Evolutionary conservation across 1,140 invertebrate species (phyloP), one percentile per base, ranked within the genome.

Genomic region (Forficula auricularia): DNA sequence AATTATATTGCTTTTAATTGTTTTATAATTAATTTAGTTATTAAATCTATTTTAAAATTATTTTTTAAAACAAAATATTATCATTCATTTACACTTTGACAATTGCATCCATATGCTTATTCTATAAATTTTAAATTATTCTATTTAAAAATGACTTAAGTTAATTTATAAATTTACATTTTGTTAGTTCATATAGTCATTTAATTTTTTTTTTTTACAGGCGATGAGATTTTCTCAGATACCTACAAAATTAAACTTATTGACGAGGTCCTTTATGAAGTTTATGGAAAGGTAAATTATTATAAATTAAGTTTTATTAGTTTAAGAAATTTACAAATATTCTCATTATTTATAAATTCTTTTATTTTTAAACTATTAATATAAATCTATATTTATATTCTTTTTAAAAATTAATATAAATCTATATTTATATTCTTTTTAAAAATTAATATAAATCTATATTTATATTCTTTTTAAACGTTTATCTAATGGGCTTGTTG

Each of bases 171-270:
- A n/a, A 31, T 8, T 31, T 31, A 8, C 30, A 8, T 8, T 31
- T 8, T 31, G 30, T 31, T 31, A n/a, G n/a, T 31, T 31, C 30
- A 31, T 31, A 31, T n/a, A 31, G 8, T 31, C n/a, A n/a, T n/a
- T n/a, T 35, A 35, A 35, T 16, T 16, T 42, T 3, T 38, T 15
- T 37, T 9, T 42, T 6, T 72, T 69, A 59, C 67, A 86, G 88
- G 87, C 53, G 91, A 97, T 64, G 92, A 97, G 67, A 89, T 97
- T 80, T 94, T 94, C 69, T 90, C 90, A 30, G 92, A 97, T 65
- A 83, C 85, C n/a, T 94, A 89, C 61, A 94, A 84, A 67, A 77
- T 92, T 45, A 90, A 94, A 60, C 63, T 95, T 38, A 70, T 96
- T 10, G 88, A 95, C 59, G 83, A 91, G 60, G 86, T 91, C 19